These are phyloP conservation scores for Phrynosoma platyrhinos DNA, from an alignment of 2,113 vertebrate species.

Conservation along the genomic window DNA sequence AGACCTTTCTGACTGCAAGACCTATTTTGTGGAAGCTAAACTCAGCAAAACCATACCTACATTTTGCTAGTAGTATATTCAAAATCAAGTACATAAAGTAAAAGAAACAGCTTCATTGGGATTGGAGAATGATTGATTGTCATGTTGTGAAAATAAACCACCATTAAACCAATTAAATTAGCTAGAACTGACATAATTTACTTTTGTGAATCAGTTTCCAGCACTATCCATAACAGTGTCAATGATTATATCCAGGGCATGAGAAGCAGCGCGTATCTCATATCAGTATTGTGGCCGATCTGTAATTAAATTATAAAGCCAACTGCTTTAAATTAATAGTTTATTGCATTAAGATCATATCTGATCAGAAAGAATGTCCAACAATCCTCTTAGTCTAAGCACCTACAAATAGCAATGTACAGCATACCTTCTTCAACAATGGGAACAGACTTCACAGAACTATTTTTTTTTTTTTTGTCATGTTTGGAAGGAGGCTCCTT, in stretches of 20 bases:
- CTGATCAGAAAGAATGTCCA: conserved; percentile 15
- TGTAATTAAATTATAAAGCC: conserved; percentile 18
- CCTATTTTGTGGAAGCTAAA: not conserved
- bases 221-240: not conserved
- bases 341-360: conserved; percentile 20
- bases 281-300: not conserved
- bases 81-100: not conserved
- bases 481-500: no score
- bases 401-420: not conserved
- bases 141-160: not conserved
- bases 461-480: no score
- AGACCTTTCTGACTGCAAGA: not conserved
- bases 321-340: conserved; percentile 22
- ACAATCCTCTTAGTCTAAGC: not conserved
- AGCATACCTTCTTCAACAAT: not conserved
- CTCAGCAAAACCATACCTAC: not conserved
- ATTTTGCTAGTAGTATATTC: not conserved
- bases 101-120: not conserved
- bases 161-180: conserved; percentile 4
- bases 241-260: not conserved
- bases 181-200: not conserved
- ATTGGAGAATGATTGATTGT: conserved; percentile 2
- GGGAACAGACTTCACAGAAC: not conserved
- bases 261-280: not conserved
- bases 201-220: not conserved